Percentiles rank a stretch among this genome's conserved stretches.
Evolutionary conservation across 2,113 vertebrate genomes (phyloP).

Genomic region (Choloepus hoffmanni): DNA sequence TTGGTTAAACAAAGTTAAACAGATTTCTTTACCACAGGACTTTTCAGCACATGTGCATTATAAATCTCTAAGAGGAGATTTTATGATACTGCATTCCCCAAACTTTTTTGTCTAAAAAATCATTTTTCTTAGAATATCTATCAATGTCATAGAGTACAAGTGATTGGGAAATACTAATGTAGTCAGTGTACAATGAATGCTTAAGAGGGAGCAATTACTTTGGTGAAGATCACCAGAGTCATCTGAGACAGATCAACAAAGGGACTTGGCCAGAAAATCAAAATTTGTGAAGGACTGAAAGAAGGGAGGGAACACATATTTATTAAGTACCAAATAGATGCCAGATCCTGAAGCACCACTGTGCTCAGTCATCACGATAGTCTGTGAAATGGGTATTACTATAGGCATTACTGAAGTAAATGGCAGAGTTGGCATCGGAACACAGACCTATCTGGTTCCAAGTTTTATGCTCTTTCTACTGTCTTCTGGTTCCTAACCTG

Average conservation of each 20-base stretch:
- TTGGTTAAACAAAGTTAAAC: constrained; percentile 25
- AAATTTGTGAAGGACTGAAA: constrained; percentile 15
- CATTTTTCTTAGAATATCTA: constrained; percentile 1
- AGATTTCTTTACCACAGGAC: background rate
- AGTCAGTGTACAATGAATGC: constrained; percentile 26
- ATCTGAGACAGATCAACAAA: constrained; percentile 24
- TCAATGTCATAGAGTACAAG: background rate
- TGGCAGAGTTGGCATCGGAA: background rate
- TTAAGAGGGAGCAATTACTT: constrained; percentile 34
- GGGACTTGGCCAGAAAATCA: background rate
- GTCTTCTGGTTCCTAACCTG: constrained; percentile 5
- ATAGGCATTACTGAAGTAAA: background rate
- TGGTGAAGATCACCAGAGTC: constrained; percentile 12
- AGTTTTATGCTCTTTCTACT: background rate
- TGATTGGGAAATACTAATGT: constrained; percentile 9
- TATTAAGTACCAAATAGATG: background rate
- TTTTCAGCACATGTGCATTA: background rate
- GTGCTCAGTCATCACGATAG: background rate
- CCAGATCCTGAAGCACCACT: background rate
- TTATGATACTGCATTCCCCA: background rate
- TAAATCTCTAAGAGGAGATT: constrained; percentile 34
- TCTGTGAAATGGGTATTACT: background rate
- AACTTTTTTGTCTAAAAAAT: constrained; percentile 42
- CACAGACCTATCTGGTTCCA: background rate
- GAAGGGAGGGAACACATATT: background rate